Conservation (phyloP, 1,140 invertebrate species). For the Lysiphlebus fabarum region DNA sequence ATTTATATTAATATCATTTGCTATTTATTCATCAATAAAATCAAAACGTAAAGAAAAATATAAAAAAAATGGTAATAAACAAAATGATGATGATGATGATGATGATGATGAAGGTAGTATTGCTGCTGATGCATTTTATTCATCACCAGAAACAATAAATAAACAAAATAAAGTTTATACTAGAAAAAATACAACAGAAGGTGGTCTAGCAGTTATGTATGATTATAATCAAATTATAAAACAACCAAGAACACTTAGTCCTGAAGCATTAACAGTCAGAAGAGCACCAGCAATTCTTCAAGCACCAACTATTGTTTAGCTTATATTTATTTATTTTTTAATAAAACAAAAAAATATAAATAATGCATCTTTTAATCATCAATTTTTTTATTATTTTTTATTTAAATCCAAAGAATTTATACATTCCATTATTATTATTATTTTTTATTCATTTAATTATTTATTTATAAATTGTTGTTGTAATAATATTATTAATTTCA, state of each 20-base stretch:
- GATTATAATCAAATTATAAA: slow-evolving; percentile 51
- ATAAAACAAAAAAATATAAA: too few relatives aligned
- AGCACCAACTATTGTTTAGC: slow-evolving; percentile 51
- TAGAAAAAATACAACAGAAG: slow-evolving; percentile 39
- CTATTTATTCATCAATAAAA: slow-evolving; percentile 40
- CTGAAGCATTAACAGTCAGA: slow-evolving; percentile 52
- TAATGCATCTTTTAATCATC: too few relatives aligned
- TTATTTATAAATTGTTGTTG: too few relatives aligned
- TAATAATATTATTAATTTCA: too few relatives aligned
- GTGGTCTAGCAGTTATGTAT: slow-evolving; percentile 46
- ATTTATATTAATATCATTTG: slow-evolving; percentile 39
- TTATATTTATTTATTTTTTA: slow-evolving; percentile 8
- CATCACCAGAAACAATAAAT: slow-evolving; percentile 27
- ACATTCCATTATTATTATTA: too few relatives aligned
- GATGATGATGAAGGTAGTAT: slow-evolving; percentile 49
- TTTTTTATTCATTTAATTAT: too few relatives aligned
- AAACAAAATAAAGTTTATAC: slow-evolving; percentile 36
- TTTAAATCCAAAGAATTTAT: too few relatives aligned
- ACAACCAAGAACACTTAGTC: slow-evolving; percentile 47
- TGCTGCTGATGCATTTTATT: slow-evolving; percentile 48
- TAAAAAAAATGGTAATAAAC: slow-evolving; percentile 31
- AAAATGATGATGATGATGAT: slow-evolving; percentile 39
- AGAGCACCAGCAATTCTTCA: slow-evolving; percentile 51
- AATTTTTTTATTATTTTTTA: too few relatives aligned
- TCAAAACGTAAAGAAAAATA: slow-evolving; percentile 43